Evolutionary conservation across 2,797 vertebrate species (phyloP).

Genomic region (Vultur gryphus): DNA sequence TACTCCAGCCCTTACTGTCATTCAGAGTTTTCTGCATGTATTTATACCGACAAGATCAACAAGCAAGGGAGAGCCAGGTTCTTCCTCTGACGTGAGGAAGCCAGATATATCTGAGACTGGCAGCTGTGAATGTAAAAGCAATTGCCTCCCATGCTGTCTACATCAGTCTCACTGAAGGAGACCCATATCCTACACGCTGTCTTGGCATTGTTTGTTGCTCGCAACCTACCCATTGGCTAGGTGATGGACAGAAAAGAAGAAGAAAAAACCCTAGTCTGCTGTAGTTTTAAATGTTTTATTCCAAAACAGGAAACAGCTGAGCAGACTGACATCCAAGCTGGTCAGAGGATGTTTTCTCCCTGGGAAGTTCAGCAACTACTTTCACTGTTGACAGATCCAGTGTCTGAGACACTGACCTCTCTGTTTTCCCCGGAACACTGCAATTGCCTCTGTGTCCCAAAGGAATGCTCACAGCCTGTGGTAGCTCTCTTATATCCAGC

Average conservation of each 20-base stretch:
- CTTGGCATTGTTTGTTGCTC: not conserved
- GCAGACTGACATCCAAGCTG: constrained; percentile 57
- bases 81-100: not conserved
- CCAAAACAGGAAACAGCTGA: constrained; percentile 65
- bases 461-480: not conserved
- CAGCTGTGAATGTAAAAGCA: not conserved
- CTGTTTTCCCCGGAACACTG: constrained; percentile 2
- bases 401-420: constrained; percentile 42
- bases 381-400: constrained; percentile 57
- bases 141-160: not conserved
- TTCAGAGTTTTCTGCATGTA: not conserved
- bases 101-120: not conserved
- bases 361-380: constrained; percentile 39
- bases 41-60: not conserved
- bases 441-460: not conserved
- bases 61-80: not conserved
- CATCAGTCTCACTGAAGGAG: not conserved
- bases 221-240: not conserved
- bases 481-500: not conserved
- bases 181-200: not conserved
- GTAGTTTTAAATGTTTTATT: not conserved
- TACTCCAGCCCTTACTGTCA: not conserved
- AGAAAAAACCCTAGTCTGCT: not conserved
- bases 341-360: constrained; percentile 41
- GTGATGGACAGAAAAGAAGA: not conserved